Evolutionary conservation across 2,113 vertebrate genomes (phyloP).

Genomic region (Neolamprologus toae): DNA sequence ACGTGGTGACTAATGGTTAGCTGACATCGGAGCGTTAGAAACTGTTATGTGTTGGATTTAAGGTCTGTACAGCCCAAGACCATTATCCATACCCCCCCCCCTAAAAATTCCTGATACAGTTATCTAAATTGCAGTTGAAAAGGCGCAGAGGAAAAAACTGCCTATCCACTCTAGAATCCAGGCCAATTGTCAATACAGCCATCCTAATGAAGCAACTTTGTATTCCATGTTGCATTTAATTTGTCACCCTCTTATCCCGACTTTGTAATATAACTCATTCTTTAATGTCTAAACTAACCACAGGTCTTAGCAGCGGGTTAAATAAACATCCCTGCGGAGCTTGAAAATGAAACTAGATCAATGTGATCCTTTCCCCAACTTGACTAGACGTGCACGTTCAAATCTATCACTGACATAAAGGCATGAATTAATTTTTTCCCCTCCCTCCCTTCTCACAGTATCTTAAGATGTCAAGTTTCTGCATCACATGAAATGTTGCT

Average conservation of each 20-base stretch:
- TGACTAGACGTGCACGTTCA: background rate
- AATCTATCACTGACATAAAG: background rate
- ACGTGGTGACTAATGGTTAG: slow-evolving; percentile 2
- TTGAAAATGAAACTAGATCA: background rate
- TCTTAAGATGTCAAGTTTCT: background rate
- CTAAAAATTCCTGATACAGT: background rate
- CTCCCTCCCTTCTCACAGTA: background rate
- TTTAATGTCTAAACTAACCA: background rate
- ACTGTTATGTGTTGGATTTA: background rate
- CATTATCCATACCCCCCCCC: background rate
- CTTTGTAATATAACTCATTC: background rate
- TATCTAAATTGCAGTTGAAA: background rate
- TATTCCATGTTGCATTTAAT: background rate
- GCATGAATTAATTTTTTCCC: background rate
- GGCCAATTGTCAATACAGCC: background rate
- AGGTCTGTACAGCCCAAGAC: background rate
- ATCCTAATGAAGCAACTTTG: background rate
- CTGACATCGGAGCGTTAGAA: background rate
- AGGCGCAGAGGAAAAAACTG: background rate
- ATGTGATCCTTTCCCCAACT: background rate
- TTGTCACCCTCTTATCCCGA: background rate
- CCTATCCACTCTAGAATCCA: background rate
- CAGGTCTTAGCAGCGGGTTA: background rate
- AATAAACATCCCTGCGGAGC: background rate
- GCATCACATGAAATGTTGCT: background rate